Percentiles rank a stretch among this genome's conserved stretches.
These are phyloP conservation scores for Geodia barretti DNA, from an alignment of 37 sponge, comb jelly and placozoan species.

Conservation along the genomic window DNA sequence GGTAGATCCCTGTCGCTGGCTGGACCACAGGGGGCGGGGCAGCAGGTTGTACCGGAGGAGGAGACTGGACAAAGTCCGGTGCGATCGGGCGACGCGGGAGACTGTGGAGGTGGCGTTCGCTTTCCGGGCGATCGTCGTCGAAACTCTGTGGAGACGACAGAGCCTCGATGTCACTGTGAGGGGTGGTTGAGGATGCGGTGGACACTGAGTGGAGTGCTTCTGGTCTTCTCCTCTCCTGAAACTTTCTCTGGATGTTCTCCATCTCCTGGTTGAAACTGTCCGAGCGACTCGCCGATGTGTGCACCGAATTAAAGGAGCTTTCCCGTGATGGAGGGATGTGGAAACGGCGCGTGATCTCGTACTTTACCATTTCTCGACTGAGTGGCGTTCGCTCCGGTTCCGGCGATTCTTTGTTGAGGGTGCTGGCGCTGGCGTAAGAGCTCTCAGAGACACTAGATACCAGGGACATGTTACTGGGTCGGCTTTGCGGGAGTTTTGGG, in stretches of 20 bases:
- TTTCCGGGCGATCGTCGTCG: slow-evolving; percentile 65
- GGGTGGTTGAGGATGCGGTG: not conserved
- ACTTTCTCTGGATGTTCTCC: slow-evolving; percentile 31
- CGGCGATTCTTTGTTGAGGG: not conserved
- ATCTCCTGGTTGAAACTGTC: slow-evolving; percentile 7
- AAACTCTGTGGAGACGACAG: slow-evolving; percentile 16
- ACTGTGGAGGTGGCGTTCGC: slow-evolving; percentile 52
- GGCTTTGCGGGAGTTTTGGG: not conserved
- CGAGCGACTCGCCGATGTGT: not conserved
- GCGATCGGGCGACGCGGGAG: slow-evolving; percentile 23
- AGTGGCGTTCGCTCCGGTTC: slow-evolving; percentile 6
- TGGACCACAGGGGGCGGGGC: not conserved
- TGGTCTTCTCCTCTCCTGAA: slow-evolving; percentile 20
- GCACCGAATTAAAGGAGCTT: not conserved
- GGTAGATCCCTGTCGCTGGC: no score
- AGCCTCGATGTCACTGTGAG: slow-evolving; percentile 10
- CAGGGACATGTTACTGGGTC: not conserved
- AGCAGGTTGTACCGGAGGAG: not conserved
- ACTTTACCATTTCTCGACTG: slow-evolving; percentile 5
- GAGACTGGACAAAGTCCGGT: not conserved
- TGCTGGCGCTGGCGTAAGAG: not conserved
- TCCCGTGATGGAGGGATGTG: not conserved
- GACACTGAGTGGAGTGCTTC: no score
- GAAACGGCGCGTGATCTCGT: not conserved
- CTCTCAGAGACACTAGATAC: slow-evolving; percentile 3